Percentiles rank a stretch among this genome's conserved stretches.
Evolutionary conservation across 2,113 vertebrate species (phyloP).

Genomic region (Myocastor coypus): DNA sequence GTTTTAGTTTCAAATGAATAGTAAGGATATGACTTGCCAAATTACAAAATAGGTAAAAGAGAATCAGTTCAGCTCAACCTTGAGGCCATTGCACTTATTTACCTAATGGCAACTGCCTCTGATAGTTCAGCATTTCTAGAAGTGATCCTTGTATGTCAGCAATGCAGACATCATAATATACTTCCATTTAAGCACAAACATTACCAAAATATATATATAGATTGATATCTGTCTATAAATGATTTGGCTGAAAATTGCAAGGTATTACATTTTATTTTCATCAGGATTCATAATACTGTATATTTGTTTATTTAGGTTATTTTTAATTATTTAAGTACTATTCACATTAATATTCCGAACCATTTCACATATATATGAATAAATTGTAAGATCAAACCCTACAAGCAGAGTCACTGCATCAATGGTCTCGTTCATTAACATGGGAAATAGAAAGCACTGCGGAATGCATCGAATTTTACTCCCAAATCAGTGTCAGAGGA

Average conservation of each 20-base stretch:
- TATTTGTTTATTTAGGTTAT: not conserved
- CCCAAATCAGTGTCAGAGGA: not conserved
- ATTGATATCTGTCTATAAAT: not conserved
- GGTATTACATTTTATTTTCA: not conserved
- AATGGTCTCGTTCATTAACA: not conserved
- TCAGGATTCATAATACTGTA: not conserved
- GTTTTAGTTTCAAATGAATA: constrained; percentile 37
- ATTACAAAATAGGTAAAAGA: constrained; percentile 19
- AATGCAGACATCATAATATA: not conserved
- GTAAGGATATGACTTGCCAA: not conserved
- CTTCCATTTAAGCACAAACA: not conserved
- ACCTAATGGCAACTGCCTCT: not conserved
- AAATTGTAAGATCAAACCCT: not conserved
- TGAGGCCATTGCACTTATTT: not conserved
- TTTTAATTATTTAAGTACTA: not conserved
- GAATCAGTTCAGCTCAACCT: not conserved
- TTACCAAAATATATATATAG: not conserved
- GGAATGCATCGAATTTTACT: not conserved
- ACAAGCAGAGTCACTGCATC: not conserved
- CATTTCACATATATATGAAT: not conserved
- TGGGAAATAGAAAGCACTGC: not conserved
- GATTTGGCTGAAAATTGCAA: not conserved
- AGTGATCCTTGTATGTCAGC: not conserved
- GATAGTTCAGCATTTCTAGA: not conserved
- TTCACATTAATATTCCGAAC: not conserved